These are phyloP conservation scores for Eulithis testata DNA, from an alignment of 2,888 invertebrate genomes.

Conservation along the genomic window DNA sequence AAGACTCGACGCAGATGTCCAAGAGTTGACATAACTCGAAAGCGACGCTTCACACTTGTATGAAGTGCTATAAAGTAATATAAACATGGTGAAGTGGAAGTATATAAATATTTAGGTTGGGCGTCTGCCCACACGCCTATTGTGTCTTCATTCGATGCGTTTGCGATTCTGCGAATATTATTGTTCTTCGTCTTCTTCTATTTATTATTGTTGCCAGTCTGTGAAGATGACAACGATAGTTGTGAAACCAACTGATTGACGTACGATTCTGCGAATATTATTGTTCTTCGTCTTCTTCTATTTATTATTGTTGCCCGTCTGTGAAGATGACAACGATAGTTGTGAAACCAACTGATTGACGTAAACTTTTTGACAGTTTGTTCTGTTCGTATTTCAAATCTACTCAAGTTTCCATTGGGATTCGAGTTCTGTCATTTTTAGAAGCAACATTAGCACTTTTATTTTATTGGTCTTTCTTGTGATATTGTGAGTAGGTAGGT, in stretches of 20 bases:
- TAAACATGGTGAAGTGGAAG: conserved; percentile 30
- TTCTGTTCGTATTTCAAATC: no score
- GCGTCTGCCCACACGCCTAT: conserved; percentile 30
- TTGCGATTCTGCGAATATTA: conserved; percentile 28
- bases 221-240: conserved; percentile 13
- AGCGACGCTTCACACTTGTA: conserved; percentile 20
- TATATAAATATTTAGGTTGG: conserved; percentile 32
- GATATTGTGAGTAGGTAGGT: no score
- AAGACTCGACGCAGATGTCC: conserved; percentile 21
- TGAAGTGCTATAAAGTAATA: conserved; percentile 22
- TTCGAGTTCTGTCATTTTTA: no score
- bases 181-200: not conserved
- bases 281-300: not conserved
- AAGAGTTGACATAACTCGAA: conserved; percentile 19
- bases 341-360: not conserved
- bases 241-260: not conserved
- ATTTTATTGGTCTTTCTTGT: no score
- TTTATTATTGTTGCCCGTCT: conserved; percentile 9
- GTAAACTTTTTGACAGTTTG: no score
- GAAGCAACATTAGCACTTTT: no score
- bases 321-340: conserved; percentile 13
- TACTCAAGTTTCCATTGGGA: no score
- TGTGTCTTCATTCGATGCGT: conserved; percentile 31
- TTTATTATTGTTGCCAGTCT: conserved; percentile 9
- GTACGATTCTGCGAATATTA: conserved; percentile 27